Percentiles rank a stretch among this genome's conserved stretches.
These are phyloP conservation scores for Crocallis elinguaria DNA, from an alignment of 2,888 invertebrate species.

Conservation along the genomic window DNA sequence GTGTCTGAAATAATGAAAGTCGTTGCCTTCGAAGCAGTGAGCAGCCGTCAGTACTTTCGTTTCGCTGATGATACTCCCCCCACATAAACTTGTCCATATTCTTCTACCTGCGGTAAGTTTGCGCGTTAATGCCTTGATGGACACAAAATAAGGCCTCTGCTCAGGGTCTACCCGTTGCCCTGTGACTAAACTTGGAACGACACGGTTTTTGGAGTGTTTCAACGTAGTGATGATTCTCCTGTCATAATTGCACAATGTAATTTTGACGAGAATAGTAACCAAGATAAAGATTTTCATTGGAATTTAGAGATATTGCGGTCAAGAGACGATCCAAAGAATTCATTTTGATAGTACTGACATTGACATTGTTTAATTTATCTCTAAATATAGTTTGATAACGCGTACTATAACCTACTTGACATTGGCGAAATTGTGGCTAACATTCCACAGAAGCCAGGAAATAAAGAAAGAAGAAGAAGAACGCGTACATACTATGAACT, in stretches of 20 bases:
- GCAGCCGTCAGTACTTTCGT: constrained; percentile 62
- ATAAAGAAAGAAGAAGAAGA: no score
- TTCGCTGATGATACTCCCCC: constrained; percentile 62
- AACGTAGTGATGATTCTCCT: constrained; percentile 58
- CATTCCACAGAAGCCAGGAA: no score
- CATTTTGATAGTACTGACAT: background rate
- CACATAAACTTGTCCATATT: constrained; percentile 62
- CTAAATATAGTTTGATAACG: no score
- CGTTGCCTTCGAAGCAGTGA: constrained; percentile 64
- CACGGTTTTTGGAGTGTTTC: constrained; percentile 53
- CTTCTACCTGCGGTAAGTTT: constrained; percentile 10
- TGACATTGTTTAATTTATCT: no score
- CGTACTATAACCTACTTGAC: no score
- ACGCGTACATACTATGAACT: no score
- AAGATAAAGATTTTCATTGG: constrained; percentile 45
- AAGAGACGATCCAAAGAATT: background rate
- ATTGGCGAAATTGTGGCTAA: no score
- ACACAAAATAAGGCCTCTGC: constrained; percentile 63
- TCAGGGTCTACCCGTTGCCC: constrained; percentile 49
- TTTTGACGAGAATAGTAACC: constrained; percentile 34
- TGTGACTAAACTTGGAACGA: constrained; percentile 55
- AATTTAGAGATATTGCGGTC: constrained; percentile 28
- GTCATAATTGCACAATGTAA: constrained; percentile 42
- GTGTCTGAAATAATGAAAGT: constrained; percentile 48
- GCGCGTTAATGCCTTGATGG: constrained; percentile 54